Evolutionary conservation across 2,888 invertebrate genomes (phyloP).

Genomic region (Leucoma salicis): DNA sequence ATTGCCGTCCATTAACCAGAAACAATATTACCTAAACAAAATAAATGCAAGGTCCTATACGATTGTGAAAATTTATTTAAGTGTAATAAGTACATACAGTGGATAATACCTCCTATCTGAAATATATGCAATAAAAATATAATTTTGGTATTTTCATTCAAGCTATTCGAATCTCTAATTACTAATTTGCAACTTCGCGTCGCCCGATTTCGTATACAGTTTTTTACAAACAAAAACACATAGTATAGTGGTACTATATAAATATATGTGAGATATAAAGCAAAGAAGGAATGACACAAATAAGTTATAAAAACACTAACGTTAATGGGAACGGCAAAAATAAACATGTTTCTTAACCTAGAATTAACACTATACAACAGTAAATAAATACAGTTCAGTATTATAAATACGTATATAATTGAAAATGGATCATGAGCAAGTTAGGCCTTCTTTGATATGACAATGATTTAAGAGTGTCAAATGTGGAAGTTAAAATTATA

Average conservation of each 20-base stretch:
- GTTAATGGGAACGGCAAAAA: slow-evolving; percentile 24
- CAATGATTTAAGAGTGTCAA: slow-evolving; percentile 12
- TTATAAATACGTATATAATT: slow-evolving; percentile 33
- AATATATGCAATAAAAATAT: too few species aligned
- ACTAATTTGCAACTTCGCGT: too few species aligned
- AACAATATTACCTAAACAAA: too few species aligned
- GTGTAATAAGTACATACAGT: too few species aligned
- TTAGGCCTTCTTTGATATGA: slow-evolving; percentile 54
- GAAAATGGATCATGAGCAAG: slow-evolving; percentile 36
- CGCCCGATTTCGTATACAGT: neutral
- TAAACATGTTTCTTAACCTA: slow-evolving; percentile 17
- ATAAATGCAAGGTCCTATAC: too few species aligned
- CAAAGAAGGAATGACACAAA: slow-evolving; percentile 36
- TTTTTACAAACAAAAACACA: neutral
- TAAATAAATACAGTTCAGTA: slow-evolving; percentile 13
- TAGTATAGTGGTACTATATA: neutral
- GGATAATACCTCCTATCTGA: too few species aligned
- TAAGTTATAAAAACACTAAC: slow-evolving; percentile 19
- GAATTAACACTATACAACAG: slow-evolving; percentile 11
- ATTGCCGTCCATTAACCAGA: too few species aligned
- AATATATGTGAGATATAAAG: slow-evolving; percentile 21
- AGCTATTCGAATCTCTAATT: too few species aligned
- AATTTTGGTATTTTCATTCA: too few species aligned
- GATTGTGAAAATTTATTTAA: too few species aligned
- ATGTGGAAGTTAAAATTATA: neutral